Base-by-base conservation (phyloP, 2,113 vertebrate genomes). In the Hyperoodon ampullatus region DNA sequence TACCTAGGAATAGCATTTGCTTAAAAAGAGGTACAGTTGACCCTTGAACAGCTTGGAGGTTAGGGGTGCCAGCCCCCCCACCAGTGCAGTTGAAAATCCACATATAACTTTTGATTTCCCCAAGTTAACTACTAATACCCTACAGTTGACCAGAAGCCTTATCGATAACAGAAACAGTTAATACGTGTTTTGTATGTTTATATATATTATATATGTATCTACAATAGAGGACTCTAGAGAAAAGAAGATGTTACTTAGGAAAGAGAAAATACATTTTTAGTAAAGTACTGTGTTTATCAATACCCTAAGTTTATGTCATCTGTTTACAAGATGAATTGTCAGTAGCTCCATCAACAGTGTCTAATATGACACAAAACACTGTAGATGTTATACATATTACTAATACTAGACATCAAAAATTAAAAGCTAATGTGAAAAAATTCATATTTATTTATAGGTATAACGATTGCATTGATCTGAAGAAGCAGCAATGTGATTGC, bases 1-100 rank as follows among this genome's bases (percentile, higher is more conserved):
- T 26, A 28, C 4, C 2, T 4, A 9, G 44, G 53, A 21, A 11
- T 0, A 1, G n/a, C 2, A 3, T 26, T 33, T n/a, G 50, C 47
- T 11, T 33, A 44, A 65, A 33, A 26, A 15, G 10, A 35, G 24
- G 1, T 7, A 35, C 11, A 78, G 50, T 3, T n/a, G 19, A 35
- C 12, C 30, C 11, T n/a, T n/a, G 50, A 55, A 55, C 11, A 35
- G 8, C 75, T 19, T 55, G 75, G 47, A 55, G 33, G 21, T 35
- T 23, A 23, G 47, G 53, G 50, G 50, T 35, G 33, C 12, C 47
- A n/a, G 75, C 47, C 1, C 18, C 15, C 15, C 53, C 5, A 1
- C 75, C 0, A 61, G 16, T 21, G 50, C 19, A 78, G 75, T 1
- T 2, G 50, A n/a, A 78, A 35, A 8, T 23, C 30, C 50, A 55